A percentile compares a stretch with the other conserved stretches of the same genome.
Conservation (phyloP, 2,888 invertebrate genomes). For the Sminthurides aquaticus region DNA sequence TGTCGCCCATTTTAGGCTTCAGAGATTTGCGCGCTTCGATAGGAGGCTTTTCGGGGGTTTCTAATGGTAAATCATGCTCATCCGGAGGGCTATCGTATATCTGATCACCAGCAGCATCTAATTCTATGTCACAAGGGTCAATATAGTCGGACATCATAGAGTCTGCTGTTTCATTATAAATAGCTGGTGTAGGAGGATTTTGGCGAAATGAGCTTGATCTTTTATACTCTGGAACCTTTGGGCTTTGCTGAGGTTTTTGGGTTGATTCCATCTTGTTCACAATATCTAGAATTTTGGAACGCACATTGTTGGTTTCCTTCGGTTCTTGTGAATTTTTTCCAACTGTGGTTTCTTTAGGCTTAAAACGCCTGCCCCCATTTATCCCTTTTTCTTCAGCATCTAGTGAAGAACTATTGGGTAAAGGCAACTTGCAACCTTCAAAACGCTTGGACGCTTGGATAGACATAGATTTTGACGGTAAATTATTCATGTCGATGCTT, state of each 20-base stretch:
- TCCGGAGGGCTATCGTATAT: constrained; percentile 42
- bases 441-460: constrained; percentile 20
- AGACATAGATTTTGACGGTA: not conserved
- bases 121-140: constrained; percentile 41
- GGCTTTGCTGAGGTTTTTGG: constrained; percentile 27
- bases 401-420: constrained; percentile 19
- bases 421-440: constrained; percentile 27
- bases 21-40: constrained; percentile 5
- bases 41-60: not conserved
- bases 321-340: constrained; percentile 10
- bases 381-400: not conserved
- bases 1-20: constrained; percentile 9
- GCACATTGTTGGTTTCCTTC: constrained; percentile 21
- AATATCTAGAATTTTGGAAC: constrained; percentile 42
- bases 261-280: constrained; percentile 42
- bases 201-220: constrained; percentile 10
- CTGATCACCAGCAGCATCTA: constrained; percentile 37
- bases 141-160: constrained; percentile 40
- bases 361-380: not conserved
- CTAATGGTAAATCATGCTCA: constrained; percentile 26
- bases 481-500: not conserved
- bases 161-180: constrained; percentile 17
- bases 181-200: not conserved
- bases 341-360: not conserved
- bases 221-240: not conserved